Evolutionary conservation across 2,888 invertebrate genomes (phyloP).

Genomic region (Campoplex nolae): DNA sequence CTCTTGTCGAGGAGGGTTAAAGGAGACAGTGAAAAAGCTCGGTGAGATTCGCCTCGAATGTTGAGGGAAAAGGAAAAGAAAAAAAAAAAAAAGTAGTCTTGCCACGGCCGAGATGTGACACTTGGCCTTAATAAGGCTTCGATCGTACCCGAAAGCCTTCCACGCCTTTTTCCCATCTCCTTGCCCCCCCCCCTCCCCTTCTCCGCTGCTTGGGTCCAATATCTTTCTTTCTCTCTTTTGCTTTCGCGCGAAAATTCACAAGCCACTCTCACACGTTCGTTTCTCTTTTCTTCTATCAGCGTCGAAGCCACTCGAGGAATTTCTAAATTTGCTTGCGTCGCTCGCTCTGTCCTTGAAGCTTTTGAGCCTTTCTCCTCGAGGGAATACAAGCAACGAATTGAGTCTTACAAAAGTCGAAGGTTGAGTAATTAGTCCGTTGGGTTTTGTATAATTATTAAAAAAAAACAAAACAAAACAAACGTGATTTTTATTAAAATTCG

Average conservation of each 20-base stretch:
- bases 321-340: conserved; percentile 47
- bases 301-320: conserved; percentile 46
- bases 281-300: conserved; percentile 20
- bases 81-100: conserved; percentile 40
- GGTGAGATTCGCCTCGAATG: conserved; percentile 20
- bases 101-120: conserved; percentile 75
- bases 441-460: neutral
- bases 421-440: neutral
- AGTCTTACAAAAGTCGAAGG: neutral
- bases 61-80: conserved; percentile 43
- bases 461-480: neutral
- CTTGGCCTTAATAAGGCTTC: conserved; percentile 82
- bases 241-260: conserved; percentile 31
- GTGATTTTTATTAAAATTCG: too few species aligned
- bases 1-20: neutral
- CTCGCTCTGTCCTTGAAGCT: conserved; percentile 52
- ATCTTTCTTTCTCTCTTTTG: neutral
- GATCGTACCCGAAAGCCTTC: conserved; percentile 73
- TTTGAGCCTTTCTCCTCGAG: neutral
- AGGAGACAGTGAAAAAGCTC: conserved; percentile 21
- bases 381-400: neutral
- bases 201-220: neutral
- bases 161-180: conserved; percentile 64
- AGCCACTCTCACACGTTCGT: conserved; percentile 50
- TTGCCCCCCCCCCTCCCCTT: neutral